Percentiles rank a stretch among this genome's conserved stretches.
Conservation (phyloP, 1,140 invertebrate species). For the Drosophila bipectinata region DNA sequence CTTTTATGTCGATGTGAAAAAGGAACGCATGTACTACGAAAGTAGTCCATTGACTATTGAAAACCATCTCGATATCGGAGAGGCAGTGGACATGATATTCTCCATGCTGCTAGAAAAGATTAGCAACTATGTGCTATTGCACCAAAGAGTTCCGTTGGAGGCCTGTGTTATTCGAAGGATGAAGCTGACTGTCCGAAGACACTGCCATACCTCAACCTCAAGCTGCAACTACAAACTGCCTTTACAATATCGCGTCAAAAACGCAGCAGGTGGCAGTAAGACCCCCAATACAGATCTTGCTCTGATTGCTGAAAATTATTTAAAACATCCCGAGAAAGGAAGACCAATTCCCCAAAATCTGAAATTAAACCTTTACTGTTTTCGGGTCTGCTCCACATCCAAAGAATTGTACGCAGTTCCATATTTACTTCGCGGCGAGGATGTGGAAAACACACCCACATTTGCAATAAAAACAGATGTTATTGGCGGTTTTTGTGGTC, state of each 20-base stretch:
- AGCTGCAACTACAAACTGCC: constrained; percentile 17
- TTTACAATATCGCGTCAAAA: constrained; percentile 56
- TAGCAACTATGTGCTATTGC: constrained; percentile 39
- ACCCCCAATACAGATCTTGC: constrained; percentile 7
- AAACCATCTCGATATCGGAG: constrained; percentile 56
- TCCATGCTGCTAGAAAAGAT: constrained; percentile 61
- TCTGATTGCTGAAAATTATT: constrained; percentile 31
- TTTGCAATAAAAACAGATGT: constrained; percentile 59
- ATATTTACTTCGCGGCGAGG: constrained; percentile 42
- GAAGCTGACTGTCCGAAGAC: constrained; percentile 47
- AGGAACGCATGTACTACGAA: constrained; percentile 50
- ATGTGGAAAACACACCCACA: constrained; percentile 52
- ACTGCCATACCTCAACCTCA: constrained; percentile 3
- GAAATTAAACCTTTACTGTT: constrained; percentile 46
- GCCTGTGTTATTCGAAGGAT: constrained; percentile 50
- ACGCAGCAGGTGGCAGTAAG: neutral
- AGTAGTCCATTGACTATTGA: constrained; percentile 36
- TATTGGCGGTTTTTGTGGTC: constrained; percentile 36
- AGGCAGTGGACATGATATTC: constrained; percentile 63
- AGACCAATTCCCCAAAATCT: constrained; percentile 29
- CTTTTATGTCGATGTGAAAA: constrained; percentile 54
- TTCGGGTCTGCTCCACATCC: constrained; percentile 55
- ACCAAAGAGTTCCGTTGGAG: constrained; percentile 36
- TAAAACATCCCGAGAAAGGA: constrained; percentile 24
- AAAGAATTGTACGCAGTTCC: constrained; percentile 59